These are phyloP conservation scores for Trididemnum clinides DNA, from an alignment of 23 tunicate genomes.

Conservation along the genomic window DNA sequence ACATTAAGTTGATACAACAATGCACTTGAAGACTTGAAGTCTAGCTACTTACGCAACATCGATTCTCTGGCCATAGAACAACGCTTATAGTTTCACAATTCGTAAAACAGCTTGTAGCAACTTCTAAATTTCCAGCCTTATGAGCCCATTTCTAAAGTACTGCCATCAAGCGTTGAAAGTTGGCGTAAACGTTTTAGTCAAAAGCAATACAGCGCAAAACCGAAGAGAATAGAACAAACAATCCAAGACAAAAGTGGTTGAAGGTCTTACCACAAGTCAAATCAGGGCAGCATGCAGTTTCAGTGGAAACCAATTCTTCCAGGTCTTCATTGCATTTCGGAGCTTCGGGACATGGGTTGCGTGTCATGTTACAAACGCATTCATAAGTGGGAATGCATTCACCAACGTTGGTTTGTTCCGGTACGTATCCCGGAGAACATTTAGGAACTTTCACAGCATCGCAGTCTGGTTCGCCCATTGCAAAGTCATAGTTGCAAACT, in stretches of 20 bases:
- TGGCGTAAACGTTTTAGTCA: too few relatives aligned
- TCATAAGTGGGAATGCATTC: slow-evolving; percentile 87
- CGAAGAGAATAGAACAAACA: too few relatives aligned
- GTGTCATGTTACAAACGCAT: slow-evolving; percentile 61
- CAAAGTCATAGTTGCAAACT: slow-evolving; percentile 86
- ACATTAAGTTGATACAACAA: too few relatives aligned
- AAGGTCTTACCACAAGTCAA: slow-evolving; percentile 66
- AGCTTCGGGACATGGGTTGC: slow-evolving; percentile 62
- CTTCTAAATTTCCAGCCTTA: too few relatives aligned
- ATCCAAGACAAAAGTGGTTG: too few relatives aligned
- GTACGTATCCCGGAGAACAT: slow-evolving; percentile 66
- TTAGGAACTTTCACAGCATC: slow-evolving; percentile 62
- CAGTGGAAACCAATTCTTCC: slow-evolving; percentile 45
- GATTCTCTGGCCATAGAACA: too few relatives aligned
- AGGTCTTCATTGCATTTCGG: slow-evolving; percentile 51
- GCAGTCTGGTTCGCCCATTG: slow-evolving; percentile 63
- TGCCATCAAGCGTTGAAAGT: background rate
- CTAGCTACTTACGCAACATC: too few relatives aligned
- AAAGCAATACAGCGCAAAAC: too few relatives aligned
- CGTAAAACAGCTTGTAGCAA: too few relatives aligned
- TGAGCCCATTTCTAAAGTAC: too few relatives aligned
- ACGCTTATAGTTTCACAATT: too few relatives aligned
- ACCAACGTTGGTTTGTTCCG: slow-evolving; percentile 51
- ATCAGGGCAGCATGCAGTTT: slow-evolving; percentile 79
- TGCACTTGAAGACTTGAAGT: too few relatives aligned